Evolutionary conservation across 1,140 invertebrate genomes (phyloP).

Genomic region (Scaptomyza graminum): DNA sequence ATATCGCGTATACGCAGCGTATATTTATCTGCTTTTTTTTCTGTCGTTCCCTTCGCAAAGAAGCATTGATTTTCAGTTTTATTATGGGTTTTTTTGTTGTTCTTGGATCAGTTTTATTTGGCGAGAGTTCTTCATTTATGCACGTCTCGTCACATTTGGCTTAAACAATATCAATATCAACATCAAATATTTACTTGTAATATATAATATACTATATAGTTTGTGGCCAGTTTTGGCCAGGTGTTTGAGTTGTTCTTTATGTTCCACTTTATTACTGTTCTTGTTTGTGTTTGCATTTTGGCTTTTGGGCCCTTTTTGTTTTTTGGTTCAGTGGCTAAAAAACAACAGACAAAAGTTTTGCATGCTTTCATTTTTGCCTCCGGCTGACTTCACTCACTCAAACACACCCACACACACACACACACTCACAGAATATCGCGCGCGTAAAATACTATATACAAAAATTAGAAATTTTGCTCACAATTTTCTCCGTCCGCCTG

Average conservation of each 20-base stretch:
- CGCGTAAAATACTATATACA: constrained; percentile 58
- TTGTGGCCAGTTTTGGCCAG: no score
- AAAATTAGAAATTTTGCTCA: constrained; percentile 74
- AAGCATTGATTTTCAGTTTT: constrained; percentile 72
- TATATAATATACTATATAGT: constrained; percentile 1
- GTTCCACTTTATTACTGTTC: constrained; percentile 51
- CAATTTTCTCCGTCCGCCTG: constrained; percentile 66
- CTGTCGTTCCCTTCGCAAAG: constrained; percentile 44
- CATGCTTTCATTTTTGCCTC: constrained; percentile 27
- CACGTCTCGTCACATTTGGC: constrained; percentile 6
- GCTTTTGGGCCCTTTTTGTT: constrained; percentile 17
- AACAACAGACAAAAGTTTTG: constrained; percentile 45
- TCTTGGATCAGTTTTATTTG: constrained; percentile 1
- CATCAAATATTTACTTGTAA: constrained; percentile 8
- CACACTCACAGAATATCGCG: constrained; percentile 25
- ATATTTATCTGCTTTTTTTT: background rate
- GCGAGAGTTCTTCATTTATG: constrained; percentile 18
- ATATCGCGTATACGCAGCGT: constrained; percentile 70
- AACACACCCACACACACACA: constrained; percentile 35
- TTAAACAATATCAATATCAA: constrained; percentile 12
- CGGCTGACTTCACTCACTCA: constrained; percentile 48
- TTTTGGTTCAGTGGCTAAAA: constrained; percentile 45
- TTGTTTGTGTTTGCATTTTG: constrained; percentile 29
- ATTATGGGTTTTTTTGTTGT: constrained; percentile 18
- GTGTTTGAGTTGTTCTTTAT: constrained; percentile 45